phyloP scores from a whole-genome alignment of 2,113 vertebrate species.

The Amblyornis subalaris region DNA sequence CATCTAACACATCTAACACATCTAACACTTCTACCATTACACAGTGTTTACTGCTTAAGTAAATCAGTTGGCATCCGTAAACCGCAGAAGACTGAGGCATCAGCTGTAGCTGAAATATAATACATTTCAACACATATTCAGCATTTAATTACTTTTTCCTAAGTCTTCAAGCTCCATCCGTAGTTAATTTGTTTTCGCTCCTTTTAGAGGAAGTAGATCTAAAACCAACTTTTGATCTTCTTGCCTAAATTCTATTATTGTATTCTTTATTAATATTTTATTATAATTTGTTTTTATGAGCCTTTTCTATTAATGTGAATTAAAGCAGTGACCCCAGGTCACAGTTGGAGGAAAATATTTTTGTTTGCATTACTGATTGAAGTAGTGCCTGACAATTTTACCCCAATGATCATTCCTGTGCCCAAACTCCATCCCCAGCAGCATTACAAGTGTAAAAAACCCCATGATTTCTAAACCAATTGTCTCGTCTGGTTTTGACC shows the following conservation, averaged over 20 bases:
- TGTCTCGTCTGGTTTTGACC: background rate
- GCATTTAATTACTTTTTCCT: background rate
- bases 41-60: background rate
- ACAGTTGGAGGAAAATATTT: background rate
- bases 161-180: background rate
- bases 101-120: background rate
- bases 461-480: background rate
- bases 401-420: background rate
- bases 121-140: background rate
- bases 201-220: background rate
- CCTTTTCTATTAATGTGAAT: background rate
- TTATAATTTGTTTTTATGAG: background rate
- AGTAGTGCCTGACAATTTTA: background rate
- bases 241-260: background rate
- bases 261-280: background rate
- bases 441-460: background rate
- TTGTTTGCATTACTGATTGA: background rate
- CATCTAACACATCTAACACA: background rate
- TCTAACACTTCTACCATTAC: background rate
- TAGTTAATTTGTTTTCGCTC: background rate
- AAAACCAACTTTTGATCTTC: background rate
- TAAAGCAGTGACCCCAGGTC: background rate
- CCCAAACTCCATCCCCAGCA: background rate
- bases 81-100: background rate
- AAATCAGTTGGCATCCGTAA: background rate